Conservation (phyloP, 2,888 invertebrate genomes). For the Vanessa cardui region DNA sequence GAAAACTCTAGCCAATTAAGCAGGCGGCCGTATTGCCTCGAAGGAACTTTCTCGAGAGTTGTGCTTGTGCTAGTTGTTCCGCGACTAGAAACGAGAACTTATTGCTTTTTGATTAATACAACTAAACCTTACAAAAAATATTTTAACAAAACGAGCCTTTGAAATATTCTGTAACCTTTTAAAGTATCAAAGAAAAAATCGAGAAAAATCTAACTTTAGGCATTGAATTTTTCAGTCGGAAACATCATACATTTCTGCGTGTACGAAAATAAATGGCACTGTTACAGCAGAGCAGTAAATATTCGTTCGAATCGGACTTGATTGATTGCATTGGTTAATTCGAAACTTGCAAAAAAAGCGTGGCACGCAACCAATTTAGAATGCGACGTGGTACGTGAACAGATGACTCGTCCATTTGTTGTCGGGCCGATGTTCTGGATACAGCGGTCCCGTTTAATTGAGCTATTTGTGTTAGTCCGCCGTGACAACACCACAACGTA, state of each 20-base stretch:
- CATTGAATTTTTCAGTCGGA: slow-evolving; percentile 26
- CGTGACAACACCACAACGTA: slow-evolving; percentile 61
- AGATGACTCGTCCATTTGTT: slow-evolving; percentile 63
- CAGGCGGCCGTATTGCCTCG: slow-evolving; percentile 60
- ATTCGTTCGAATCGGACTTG: slow-evolving; percentile 48
- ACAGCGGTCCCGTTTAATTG: slow-evolving; percentile 69
- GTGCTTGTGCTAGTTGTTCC: slow-evolving; percentile 51
- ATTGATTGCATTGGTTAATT: slow-evolving; percentile 54
- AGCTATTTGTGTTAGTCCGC: slow-evolving; percentile 73
- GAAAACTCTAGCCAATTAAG: slow-evolving; percentile 74
- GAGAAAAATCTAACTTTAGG: slow-evolving; percentile 11
- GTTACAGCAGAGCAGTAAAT: slow-evolving; percentile 37
- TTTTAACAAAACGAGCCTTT: not conserved
- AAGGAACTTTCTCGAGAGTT: slow-evolving; percentile 59
- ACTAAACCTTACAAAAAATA: slow-evolving; percentile 26
- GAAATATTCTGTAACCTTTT: not conserved
- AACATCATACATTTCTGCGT: slow-evolving; percentile 29
- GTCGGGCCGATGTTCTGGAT: slow-evolving; percentile 54
- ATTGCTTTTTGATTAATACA: slow-evolving; percentile 65
- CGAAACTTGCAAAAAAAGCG: slow-evolving; percentile 56
- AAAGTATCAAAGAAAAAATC: not conserved
- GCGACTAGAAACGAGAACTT: slow-evolving; percentile 61
- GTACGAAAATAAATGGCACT: slow-evolving; percentile 33
- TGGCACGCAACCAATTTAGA: slow-evolving; percentile 68
- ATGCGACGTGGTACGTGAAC: slow-evolving; percentile 65